These are phyloP conservation scores for Pseudonaja textilis DNA, from an alignment of 2,113 vertebrate species.

Conservation along the genomic window DNA sequence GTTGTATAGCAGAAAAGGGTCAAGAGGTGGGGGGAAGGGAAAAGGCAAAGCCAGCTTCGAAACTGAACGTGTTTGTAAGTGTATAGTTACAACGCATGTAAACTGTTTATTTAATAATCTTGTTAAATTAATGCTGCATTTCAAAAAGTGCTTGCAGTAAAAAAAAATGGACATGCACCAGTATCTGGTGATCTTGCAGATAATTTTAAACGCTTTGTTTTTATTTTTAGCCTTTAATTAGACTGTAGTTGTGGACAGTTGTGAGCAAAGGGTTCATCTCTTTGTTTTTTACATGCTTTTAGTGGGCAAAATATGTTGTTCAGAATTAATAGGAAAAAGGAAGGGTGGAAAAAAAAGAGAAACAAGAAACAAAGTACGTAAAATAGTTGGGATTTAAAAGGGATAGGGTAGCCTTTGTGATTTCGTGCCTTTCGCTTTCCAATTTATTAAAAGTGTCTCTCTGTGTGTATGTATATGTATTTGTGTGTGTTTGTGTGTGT, in stretches of 20 bases:
- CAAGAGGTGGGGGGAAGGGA: slow-evolving; percentile 18
- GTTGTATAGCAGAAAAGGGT: slow-evolving; percentile 60
- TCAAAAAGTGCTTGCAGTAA: neutral
- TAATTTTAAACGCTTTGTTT: neutral
- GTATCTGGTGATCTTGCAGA: neutral
- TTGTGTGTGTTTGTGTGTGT: no score
- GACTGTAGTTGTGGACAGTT: neutral
- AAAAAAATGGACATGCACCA: neutral
- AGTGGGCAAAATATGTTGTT: neutral
- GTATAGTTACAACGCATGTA: slow-evolving; percentile 45
- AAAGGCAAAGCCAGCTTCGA: slow-evolving; percentile 42
- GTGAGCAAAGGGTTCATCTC: neutral
- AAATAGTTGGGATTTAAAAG: neutral
- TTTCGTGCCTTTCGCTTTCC: neutral
- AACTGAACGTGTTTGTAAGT: slow-evolving; percentile 65
- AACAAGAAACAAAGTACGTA: neutral
- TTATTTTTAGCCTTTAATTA: neutral
- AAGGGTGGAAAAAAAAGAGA: neutral
- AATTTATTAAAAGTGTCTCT: neutral
- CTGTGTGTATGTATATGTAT: no score
- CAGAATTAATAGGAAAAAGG: rapidly evolving
- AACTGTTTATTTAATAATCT: neutral
- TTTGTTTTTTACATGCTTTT: neutral
- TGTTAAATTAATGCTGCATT: neutral
- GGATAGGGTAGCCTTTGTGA: neutral